phyloP scores from a whole-genome alignment of 2,888 invertebrate species.

The Timema cristinae region DNA sequence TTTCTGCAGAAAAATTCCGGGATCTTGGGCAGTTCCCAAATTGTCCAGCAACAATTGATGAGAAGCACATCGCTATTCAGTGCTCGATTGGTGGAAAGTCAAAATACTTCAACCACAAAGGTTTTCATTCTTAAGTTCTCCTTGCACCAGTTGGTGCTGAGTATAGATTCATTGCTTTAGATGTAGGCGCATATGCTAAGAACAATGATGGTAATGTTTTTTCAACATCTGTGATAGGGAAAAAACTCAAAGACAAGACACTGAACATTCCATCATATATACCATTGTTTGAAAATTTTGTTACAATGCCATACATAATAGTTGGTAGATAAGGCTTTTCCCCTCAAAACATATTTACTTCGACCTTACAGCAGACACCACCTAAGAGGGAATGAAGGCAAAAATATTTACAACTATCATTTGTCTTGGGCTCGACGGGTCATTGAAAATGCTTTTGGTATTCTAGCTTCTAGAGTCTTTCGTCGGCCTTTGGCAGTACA shows the following conservation, averaged over 20 bases:
- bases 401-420: conserved; percentile 19
- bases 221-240: conserved; percentile 11
- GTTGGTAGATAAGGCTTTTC: conserved; percentile 17
- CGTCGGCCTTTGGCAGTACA: background rate
- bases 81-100: conserved; percentile 36
- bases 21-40: conserved; percentile 40
- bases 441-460: conserved; percentile 22
- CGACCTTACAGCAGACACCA: conserved; percentile 12
- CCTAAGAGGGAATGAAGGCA: background rate
- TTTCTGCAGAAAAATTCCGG: conserved; percentile 35
- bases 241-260: background rate
- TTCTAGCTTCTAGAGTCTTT: conserved; percentile 5
- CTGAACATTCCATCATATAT: conserved; percentile 14
- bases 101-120: conserved; percentile 40
- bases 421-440: conserved; percentile 13
- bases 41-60: conserved; percentile 38
- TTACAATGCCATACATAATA: conserved; percentile 10
- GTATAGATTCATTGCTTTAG: conserved; percentile 12
- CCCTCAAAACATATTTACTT: conserved; percentile 9
- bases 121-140: conserved; percentile 37
- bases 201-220: conserved; percentile 18
- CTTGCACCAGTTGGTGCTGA: background rate
- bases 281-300: background rate
- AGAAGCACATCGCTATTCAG: conserved; percentile 22
- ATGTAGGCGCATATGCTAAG: conserved; percentile 22